phyloP scores from a whole-genome alignment of 2,888 invertebrate species.

The Eustalomyia histrio region DNA sequence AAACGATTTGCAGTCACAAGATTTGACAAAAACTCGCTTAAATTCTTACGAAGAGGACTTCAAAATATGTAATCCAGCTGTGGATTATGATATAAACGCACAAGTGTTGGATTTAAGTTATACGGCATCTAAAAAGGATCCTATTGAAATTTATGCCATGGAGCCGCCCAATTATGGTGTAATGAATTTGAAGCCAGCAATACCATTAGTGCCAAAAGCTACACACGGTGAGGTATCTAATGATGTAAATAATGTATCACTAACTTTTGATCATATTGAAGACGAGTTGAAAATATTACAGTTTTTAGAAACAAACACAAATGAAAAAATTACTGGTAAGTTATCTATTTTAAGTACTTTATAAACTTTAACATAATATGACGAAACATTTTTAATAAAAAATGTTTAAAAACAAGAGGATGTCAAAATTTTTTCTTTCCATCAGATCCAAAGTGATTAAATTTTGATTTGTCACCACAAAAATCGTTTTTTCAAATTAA shows the following conservation, averaged over 20 bases:
- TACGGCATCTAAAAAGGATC: constrained; percentile 35
- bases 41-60: constrained; percentile 59
- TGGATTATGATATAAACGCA: constrained; percentile 49
- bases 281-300: constrained; percentile 72
- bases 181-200: constrained; percentile 28
- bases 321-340: constrained; percentile 48
- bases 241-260: constrained; percentile 51
- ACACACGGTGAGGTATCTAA: constrained; percentile 46
- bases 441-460: too few species aligned
- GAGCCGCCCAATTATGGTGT: background rate
- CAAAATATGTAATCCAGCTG: constrained; percentile 36
- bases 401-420: too few species aligned
- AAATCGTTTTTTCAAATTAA: too few species aligned
- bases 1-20: constrained; percentile 53
- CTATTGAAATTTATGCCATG: constrained; percentile 45
- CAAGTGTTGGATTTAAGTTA: constrained; percentile 68
- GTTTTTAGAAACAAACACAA: constrained; percentile 68
- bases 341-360: too few species aligned
- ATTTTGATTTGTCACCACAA: too few species aligned
- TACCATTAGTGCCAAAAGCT: background rate
- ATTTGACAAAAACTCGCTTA: constrained; percentile 51
- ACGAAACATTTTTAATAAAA: too few species aligned
- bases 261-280: constrained; percentile 70
- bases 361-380: too few species aligned
- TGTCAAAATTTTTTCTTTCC: too few species aligned